Evolutionary conservation across 2,888 invertebrate genomes (phyloP).

Genomic region (Drosophila ezoana): DNA sequence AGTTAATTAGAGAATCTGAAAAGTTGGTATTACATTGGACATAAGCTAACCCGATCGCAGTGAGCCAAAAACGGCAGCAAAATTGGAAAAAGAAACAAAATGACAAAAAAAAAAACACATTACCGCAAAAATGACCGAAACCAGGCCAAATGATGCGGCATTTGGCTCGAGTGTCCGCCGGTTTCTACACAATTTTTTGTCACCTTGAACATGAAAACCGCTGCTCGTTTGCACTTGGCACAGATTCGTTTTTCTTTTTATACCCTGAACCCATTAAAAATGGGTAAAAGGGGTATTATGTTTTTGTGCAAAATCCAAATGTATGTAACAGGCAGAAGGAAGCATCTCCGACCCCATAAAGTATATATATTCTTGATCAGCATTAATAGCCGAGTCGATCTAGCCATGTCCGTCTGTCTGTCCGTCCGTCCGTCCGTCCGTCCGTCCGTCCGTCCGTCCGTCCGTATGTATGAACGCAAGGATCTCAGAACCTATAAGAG

Average conservation of each 20-base stretch:
- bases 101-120: conserved; percentile 1
- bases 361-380: no score
- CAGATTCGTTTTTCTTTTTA: conserved; percentile 49
- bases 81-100: not conserved
- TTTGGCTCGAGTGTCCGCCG: conserved; percentile 66
- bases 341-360: no score
- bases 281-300: no score
- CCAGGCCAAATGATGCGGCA: conserved; percentile 66
- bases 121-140: conserved; percentile 36
- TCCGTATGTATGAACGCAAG: no score
- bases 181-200: conserved; percentile 59
- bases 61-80: conserved; percentile 35
- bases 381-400: no score
- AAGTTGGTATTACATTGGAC: conserved; percentile 1
- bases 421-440: no score
- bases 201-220: conserved; percentile 80
- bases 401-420: no score
- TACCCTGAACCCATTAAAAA: no score
- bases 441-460: no score
- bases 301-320: no score
- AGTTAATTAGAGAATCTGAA: not conserved
- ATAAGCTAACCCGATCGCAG: conserved; percentile 37
- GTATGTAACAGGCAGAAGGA: no score
- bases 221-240: conserved; percentile 80
- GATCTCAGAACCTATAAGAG: no score